Conservation (phyloP, 2,888 invertebrate species). For the Acronicta psi region DNA sequence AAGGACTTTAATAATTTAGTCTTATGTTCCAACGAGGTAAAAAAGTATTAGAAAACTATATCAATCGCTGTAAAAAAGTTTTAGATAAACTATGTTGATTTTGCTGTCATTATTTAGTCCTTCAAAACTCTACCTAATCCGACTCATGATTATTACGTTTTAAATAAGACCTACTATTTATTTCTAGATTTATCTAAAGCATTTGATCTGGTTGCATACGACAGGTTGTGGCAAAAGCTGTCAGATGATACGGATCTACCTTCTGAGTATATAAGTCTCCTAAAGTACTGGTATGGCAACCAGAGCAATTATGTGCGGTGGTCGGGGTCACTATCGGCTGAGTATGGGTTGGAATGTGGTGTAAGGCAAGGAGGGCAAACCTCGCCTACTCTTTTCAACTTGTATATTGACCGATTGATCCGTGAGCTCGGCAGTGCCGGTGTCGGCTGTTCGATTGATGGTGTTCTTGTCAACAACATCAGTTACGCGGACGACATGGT, state of each 20-base stretch:
- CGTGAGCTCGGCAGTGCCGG: conserved; percentile 1
- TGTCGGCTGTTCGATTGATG: not conserved
- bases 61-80: too few species aligned
- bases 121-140: too few species aligned
- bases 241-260: not conserved
- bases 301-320: conserved; percentile 1
- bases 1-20: too few species aligned
- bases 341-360: not conserved
- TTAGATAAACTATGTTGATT: too few species aligned
- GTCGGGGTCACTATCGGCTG: not conserved
- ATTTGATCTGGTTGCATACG: not conserved
- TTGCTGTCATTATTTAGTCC: too few species aligned
- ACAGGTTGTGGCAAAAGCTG: not conserved
- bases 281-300: conserved; percentile 1
- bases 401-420: conserved; percentile 1
- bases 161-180: too few species aligned
- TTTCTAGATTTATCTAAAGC: too few species aligned
- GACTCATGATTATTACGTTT: too few species aligned
- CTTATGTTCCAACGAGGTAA: too few species aligned
- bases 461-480: not conserved
- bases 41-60: too few species aligned
- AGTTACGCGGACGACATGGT: not conserved
- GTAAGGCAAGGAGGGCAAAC: not conserved
- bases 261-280: not conserved
- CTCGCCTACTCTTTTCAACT: not conserved